phyloP scores from a whole-genome alignment of 2,797 vertebrate species.

The Acipenser ruthenus region DNA sequence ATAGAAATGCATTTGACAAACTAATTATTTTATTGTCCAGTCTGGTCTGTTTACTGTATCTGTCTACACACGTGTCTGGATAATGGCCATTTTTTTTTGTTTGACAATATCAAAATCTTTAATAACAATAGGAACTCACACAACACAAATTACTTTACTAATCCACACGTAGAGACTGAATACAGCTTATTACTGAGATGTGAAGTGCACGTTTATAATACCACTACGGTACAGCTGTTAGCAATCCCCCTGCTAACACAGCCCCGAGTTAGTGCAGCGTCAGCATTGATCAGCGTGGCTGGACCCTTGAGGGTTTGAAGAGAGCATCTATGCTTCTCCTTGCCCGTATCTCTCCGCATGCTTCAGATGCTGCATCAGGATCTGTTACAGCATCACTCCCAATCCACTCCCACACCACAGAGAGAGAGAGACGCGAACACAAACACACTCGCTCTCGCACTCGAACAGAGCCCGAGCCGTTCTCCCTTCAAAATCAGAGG shows the following conservation, averaged over 20 bases:
- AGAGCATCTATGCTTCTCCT: conserved; percentile 1
- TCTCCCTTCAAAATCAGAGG: conserved; percentile 13
- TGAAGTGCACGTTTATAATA: background rate
- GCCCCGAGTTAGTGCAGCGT: conserved; percentile 1
- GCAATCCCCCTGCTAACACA: background rate
- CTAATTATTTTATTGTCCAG: too few species aligned
- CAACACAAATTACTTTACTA: background rate
- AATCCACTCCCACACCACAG: conserved; percentile 37
- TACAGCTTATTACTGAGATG: background rate
- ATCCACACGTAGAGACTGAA: background rate
- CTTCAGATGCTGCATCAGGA: conserved; percentile 44
- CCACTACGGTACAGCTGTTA: background rate
- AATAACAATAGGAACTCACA: too few species aligned
- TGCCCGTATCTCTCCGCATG: conserved; percentile 19
- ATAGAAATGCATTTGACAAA: too few species aligned
- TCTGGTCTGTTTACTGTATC: too few species aligned
- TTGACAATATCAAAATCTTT: too few species aligned
- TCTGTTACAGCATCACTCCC: conserved; percentile 53
- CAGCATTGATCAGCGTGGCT: conserved; percentile 6
- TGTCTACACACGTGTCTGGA: too few species aligned
- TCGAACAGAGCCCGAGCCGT: conserved; percentile 20
- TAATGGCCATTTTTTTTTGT: too few species aligned
- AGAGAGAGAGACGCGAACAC: conserved; percentile 25
- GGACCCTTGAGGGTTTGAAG: background rate
- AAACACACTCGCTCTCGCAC: conserved; percentile 20